Base-by-base conservation (phyloP, 2,113 vertebrate genomes). In the Isurus oxyrinchus region DNA sequence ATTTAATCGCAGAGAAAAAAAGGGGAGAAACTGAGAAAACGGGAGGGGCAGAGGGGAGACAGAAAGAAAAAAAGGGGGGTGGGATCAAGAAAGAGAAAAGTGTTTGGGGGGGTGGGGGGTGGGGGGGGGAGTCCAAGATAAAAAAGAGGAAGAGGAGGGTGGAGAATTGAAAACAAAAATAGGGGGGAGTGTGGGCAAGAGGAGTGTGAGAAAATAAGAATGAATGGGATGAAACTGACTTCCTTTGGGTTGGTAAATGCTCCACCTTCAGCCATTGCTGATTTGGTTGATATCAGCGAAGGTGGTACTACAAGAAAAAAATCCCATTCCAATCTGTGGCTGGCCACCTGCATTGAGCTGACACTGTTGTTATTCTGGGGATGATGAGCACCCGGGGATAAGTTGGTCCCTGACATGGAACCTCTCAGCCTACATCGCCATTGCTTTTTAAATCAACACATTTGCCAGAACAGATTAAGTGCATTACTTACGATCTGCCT, bases 401-500 rank as follows among this genome's bases (percentile, higher is more conserved):
- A 5, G 10, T 27, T 87, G 6, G 44, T 87, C 16, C 21, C 23
- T 53, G 49, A 87, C 5, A 87, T 25, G 53, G 53, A 31, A 27
- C 1, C 53, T 86, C 81, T 53, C 40, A 49, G 84, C 6, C 44
- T 25, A 44, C 44, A 23, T 4, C 6, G 25, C 25, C 87, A 90
- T 0, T 55, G 5, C 1, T 57, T 31, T 76, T 35, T 76, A 10
- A 27, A 7, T 31, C 72, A 31, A 35, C 72, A 44, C 40, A 49
- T 1, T 49, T 44, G 40, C 5, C 5, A 84, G 1, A 44, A 40
- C 81, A 84, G 40, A 84, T 84, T 84, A 40, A 84, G 40, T 6
- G 1, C 16, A 44, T 84, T 84, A 84, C 81, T 84, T 84, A 84
- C 81, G 40, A n/a, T 84, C 99, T 0, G 99, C 98, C 0, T 99